These are phyloP conservation scores for Marcusenius ussheri DNA, from an alignment of 2,113 vertebrate species.

Conservation along the genomic window DNA sequence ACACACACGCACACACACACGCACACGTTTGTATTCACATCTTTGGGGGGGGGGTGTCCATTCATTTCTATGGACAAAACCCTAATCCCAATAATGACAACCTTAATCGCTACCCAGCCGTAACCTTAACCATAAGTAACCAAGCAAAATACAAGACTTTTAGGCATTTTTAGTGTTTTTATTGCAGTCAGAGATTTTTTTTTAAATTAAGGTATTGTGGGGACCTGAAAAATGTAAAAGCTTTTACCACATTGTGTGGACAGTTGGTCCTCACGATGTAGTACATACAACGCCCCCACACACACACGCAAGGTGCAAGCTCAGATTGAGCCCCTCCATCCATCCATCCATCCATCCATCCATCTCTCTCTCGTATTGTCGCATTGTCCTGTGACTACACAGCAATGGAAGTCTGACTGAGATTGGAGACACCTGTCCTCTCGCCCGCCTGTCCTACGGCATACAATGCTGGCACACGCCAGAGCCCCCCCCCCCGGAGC, in stretches of 20 bases:
- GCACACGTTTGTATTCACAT: not conserved
- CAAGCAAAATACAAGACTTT: not conserved
- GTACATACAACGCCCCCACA: not conserved
- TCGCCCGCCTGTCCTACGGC: too few species aligned
- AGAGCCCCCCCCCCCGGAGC: not conserved
- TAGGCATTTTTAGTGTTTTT: not conserved
- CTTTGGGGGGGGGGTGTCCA: not conserved
- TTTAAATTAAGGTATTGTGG: not conserved
- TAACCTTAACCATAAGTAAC: not conserved
- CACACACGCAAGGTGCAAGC: not conserved
- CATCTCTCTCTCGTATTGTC: not conserved
- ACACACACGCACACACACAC: too few species aligned
- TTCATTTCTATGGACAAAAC: not conserved
- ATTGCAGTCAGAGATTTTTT: not conserved
- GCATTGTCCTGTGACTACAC: constrained; percentile 34
- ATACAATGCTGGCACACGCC: not conserved
- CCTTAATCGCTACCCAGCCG: not conserved
- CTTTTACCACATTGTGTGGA: not conserved
- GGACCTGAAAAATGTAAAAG: not conserved
- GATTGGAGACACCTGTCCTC: not conserved
- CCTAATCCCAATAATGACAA: not conserved
- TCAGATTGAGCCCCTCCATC: not conserved
- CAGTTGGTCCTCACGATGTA: too few species aligned
- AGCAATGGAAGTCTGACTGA: constrained; percentile 17
- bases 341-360: not conserved